Evolutionary conservation across 2,797 vertebrate species (phyloP).

Genomic region (Myotis myotis): DNA sequence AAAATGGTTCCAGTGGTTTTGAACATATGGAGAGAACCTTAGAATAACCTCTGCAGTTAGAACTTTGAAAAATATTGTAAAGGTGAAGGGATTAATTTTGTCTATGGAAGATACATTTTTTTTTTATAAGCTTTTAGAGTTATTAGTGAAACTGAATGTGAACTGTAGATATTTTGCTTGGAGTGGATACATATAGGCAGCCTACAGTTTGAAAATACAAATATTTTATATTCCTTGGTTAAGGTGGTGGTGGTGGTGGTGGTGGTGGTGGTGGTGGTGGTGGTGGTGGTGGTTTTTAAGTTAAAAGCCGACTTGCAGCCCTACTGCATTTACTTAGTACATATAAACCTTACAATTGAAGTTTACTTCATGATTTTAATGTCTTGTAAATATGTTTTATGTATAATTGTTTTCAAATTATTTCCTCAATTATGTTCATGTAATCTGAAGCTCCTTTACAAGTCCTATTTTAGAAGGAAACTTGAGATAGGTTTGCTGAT

Average conservation of each 20-base stretch:
- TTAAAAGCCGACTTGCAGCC: not conserved
- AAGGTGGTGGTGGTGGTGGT: not conserved
- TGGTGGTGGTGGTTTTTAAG: not conserved
- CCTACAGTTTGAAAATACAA: not conserved
- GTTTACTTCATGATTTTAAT: not conserved
- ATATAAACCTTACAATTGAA: not conserved
- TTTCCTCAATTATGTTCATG: not conserved
- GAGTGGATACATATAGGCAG: not conserved
- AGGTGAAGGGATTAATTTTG: not conserved
- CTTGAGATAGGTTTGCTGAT: constrained; percentile 41
- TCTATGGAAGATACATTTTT: not conserved
- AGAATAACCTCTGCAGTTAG: not conserved
- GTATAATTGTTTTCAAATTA: not conserved
- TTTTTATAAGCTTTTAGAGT: not conserved
- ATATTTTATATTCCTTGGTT: not conserved
- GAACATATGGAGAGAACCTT: not conserved
- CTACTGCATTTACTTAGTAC: not conserved
- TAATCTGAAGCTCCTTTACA: constrained; percentile 43
- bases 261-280: not conserved
- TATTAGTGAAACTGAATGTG: not conserved
- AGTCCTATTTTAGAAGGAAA: constrained; percentile 53
- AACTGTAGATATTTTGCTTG: not conserved
- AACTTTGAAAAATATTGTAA: constrained; percentile 28
- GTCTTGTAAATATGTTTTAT: not conserved
- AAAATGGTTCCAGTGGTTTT: not conserved